Conservation (phyloP, 2,797 vertebrate genomes). For the Malurus leucopterus region DNA sequence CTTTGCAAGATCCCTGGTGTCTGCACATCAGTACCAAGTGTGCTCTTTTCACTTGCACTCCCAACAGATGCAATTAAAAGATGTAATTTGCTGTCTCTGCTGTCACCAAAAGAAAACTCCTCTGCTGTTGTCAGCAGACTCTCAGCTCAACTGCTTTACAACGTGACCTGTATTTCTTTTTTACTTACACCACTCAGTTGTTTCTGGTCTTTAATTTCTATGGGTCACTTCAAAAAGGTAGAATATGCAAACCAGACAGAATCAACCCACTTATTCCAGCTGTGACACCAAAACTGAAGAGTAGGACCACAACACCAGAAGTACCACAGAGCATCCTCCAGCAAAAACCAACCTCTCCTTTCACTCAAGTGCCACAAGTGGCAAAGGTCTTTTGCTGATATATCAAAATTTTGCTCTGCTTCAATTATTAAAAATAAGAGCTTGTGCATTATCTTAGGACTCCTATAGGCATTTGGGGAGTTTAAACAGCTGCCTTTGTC, state of each 20-base stretch:
- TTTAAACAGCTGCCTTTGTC: neutral
- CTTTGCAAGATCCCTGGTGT: neutral
- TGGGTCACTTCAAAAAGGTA: neutral
- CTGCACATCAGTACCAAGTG: neutral
- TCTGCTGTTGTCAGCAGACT: neutral
- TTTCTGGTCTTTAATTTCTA: neutral
- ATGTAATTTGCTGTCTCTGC: neutral
- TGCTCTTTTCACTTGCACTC: neutral
- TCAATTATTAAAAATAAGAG: neutral
- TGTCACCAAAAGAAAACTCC: neutral
- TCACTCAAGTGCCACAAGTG: neutral
- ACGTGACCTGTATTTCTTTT: neutral
- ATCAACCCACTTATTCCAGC: neutral
- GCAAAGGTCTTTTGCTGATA: neutral
- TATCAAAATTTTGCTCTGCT: neutral
- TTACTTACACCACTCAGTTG: neutral
- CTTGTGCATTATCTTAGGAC: neutral
- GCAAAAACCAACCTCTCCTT: neutral
- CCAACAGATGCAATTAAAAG: neutral
- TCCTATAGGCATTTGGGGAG: neutral
- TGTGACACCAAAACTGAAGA: neutral
- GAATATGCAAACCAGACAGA: neutral
- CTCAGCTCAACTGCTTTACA: neutral
- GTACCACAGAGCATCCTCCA: neutral
- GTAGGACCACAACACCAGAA: neutral